Percentiles rank a stretch among this genome's conserved stretches.
Conservation (phyloP, 2,888 invertebrate species). For the Erebia palarica region DNA sequence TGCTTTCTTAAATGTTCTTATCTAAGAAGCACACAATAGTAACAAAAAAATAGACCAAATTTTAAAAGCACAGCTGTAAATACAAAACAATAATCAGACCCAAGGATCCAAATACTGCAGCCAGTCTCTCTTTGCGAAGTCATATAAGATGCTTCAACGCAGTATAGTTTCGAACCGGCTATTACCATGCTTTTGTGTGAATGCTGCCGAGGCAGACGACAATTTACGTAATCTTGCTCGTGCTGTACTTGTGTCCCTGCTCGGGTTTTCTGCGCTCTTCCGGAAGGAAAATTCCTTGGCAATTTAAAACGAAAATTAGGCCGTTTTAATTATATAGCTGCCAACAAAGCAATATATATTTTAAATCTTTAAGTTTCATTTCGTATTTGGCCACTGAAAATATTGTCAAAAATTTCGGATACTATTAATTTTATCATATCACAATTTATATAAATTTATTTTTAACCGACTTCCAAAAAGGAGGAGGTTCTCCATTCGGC, state of each 20-base stretch:
- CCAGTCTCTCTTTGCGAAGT: neutral
- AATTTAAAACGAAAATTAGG: neutral
- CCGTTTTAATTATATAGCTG: neutral
- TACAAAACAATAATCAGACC: neutral
- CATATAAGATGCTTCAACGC: neutral
- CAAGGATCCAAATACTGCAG: slow-evolving; percentile 1
- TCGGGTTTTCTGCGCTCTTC: slow-evolving; percentile 32
- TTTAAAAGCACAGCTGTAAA: neutral
- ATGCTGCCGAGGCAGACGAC: slow-evolving; percentile 32
- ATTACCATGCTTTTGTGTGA: slow-evolving; percentile 24
- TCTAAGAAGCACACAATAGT: neutral
- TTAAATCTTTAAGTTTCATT: too few relatives aligned
- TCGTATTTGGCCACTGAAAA: too few relatives aligned
- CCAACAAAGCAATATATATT: too few relatives aligned
- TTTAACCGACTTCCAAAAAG: too few relatives aligned
- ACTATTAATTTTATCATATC: too few relatives aligned
- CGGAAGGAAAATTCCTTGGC: slow-evolving; percentile 30
- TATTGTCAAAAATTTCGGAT: too few relatives aligned
- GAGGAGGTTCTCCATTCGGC: too few relatives aligned
- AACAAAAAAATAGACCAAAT: neutral
- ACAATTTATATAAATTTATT: too few relatives aligned
- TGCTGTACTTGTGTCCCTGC: slow-evolving; percentile 37
- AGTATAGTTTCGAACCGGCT: slow-evolving; percentile 9
- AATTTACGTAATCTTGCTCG: slow-evolving; percentile 34
- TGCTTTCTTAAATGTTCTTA: too few relatives aligned